These are phyloP conservation scores for Romanogobio albipinnatus DNA, from an alignment of 2,113 vertebrate species.

Conservation along the genomic window DNA sequence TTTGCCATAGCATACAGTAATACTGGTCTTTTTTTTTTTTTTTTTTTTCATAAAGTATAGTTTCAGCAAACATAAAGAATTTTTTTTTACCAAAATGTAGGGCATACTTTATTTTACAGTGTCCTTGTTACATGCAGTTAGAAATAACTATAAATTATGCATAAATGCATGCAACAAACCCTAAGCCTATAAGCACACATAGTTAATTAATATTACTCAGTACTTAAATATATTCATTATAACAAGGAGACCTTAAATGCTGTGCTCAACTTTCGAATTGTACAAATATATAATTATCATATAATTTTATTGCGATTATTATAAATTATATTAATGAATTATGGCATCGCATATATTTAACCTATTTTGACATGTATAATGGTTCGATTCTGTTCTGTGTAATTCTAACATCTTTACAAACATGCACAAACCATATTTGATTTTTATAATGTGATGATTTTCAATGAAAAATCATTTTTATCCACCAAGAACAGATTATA, in stretches of 20 bases:
- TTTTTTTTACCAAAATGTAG: too few species aligned
- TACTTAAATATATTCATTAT: too few species aligned
- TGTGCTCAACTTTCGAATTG: not conserved
- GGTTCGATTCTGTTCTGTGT: not conserved
- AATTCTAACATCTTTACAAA: not conserved
- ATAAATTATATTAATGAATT: not conserved
- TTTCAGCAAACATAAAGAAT: not conserved
- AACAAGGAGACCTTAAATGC: too few species aligned
- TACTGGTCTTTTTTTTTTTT: too few species aligned
- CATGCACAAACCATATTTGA: too few species aligned
- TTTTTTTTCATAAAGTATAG: not conserved
- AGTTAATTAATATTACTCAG: too few species aligned
- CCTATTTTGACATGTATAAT: not conserved
- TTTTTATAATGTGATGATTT: too few species aligned
- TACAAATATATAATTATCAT: not conserved
- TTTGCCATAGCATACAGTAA: not conserved
- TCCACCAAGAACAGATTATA: not conserved
- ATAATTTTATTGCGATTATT: not conserved
- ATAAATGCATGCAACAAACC: too few species aligned
- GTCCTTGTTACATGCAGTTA: too few species aligned
- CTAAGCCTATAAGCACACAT: too few species aligned
- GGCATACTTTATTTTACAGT: too few species aligned
- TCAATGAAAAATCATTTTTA: not conserved
- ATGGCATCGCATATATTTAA: not conserved
- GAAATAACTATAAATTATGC: too few species aligned